Conservation (phyloP, 2,888 invertebrate genomes). For the Xiphydria camelus region DNA sequence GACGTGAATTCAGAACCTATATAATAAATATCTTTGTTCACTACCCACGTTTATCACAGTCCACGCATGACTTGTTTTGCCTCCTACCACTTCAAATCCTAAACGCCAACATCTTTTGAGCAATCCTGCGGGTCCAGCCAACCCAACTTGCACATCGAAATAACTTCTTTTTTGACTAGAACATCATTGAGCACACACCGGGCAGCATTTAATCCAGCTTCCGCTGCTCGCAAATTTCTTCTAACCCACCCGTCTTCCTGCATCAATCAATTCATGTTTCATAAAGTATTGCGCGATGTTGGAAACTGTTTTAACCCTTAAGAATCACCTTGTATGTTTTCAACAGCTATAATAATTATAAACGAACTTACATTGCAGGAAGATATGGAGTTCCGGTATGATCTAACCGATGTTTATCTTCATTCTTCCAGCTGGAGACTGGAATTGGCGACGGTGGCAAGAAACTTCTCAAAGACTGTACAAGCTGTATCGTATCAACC, state of each 20-base stretch:
- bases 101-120: conserved; percentile 55
- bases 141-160: conserved; percentile 5
- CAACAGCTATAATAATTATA: not conserved
- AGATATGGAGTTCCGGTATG: conserved; percentile 47
- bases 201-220: conserved; percentile 46
- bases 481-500: conserved; percentile 84
- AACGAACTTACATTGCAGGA: conserved; percentile 45
- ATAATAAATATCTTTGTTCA: conserved; percentile 31
- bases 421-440: conserved; percentile 88
- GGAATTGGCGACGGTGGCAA: conserved; percentile 86
- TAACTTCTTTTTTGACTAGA: conserved; percentile 52
- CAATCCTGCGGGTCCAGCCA: conserved; percentile 45
- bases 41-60: conserved; percentile 53
- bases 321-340: conserved; percentile 1
- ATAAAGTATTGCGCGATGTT: not conserved
- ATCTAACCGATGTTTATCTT: conserved; percentile 70
- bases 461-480: conserved; percentile 82
- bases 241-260: conserved; percentile 50
- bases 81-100: conserved; percentile 48
- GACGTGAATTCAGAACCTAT: conserved; percentile 32
- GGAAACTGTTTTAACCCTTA: not conserved
- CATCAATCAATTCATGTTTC: conserved; percentile 9
- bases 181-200: conserved; percentile 44
- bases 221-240: conserved; percentile 52
- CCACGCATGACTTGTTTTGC: conserved; percentile 56